Base-by-base conservation (phyloP, 2,113 vertebrate genomes). In the Coptodon bakossiorum region DNA sequence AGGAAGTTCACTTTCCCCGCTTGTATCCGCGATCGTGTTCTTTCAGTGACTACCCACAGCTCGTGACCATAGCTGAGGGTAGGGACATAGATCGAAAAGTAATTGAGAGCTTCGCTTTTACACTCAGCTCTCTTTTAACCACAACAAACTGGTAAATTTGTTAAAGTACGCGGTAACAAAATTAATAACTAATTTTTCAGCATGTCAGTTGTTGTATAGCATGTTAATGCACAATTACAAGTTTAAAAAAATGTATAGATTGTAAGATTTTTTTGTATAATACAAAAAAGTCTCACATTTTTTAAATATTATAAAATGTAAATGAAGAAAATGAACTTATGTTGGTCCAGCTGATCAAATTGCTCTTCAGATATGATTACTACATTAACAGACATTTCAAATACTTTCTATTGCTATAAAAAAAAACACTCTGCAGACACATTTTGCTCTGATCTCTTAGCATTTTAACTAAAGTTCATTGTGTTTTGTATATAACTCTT, bases 161-260 rank as follows among this genome's bases (percentile, higher is more conserved):
- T 63, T 63, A 36, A 63, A 36, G 59, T 1, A 12, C 9, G 0
- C 4, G 12, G 36, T 68, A 68, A 40, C 7, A 40, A 68, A 71
- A 24, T 71, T 9, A 43, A 43, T 71, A 71, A 4, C 14, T 0
- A 10, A 27, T 43, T 29, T 1, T 1, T 16, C 40, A 45, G 40
- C 40, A 45, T 9, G 22, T 3, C 1, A 73, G 38, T 43, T 71
- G 38, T 71, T 71, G n/a, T 43, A 27, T 43, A 24, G 38, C 5
- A 1, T 43, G 7, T 43, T 71, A 71, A 43, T 4, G 0, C n/a
- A 43, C 19, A 43, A 73, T 73, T 6, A 73, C n/a, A 27, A 0
- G 7, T 14, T 43, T 2, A 3, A 68, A 14, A 34, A 66, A 22
- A 66, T 56, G 0, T 24, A 63, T 17, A 19, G 6, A 63, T 10